Base-by-base conservation (phyloP, 2,797 vertebrate species). In the Loris lydekkerianus region DNA sequence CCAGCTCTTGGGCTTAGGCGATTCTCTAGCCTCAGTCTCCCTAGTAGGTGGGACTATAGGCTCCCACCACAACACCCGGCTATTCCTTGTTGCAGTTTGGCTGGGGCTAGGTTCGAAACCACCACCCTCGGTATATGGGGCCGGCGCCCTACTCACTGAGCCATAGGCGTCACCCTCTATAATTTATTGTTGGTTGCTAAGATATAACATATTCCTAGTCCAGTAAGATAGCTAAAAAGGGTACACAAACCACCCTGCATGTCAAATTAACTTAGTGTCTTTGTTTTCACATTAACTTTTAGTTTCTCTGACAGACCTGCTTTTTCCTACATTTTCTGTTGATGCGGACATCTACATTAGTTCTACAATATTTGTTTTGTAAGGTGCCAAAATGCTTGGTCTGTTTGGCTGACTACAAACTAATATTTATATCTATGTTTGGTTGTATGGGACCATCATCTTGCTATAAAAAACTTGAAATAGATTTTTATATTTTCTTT, bases 231-330 rank as follows among this genome's bases (percentile, higher is more conserved):
- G 43, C 49, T 91, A 58, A 73, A n/a, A 67, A 70, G 63, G 53
- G 46, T 78, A 17, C 37, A 70, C 17, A 84, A 93, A 84, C 43
- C 67, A 89, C 56, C 2, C 3, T 67, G 0, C 70, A 20, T 92
- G 40, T 95, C 81, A 76, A 25, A 21, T 94, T 89, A 94, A 92
- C 76, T 89, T 94, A 76, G 40, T 70, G 21, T 61, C 46, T 87
- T 63, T 53, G 29, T 93, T 96, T 95, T 80, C 25, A 49, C n/a
- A 21, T 96, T 90, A 81, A 86, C 29, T 92, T 94, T 78, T 83
- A 34, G 27, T 82, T 93, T 93, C 63, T 90, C 29, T 96, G 65
- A n/a, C 37, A 95, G 69, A 89, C 37, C 61, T 70, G 25, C 3
- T 46, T 5, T 94, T 94, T 81, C 5, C 5, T 88, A 4, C 63